A percentile compares a stretch with the other conserved stretches of the same genome.
These are phyloP conservation scores for Sinocyclocheilus anophthalmus DNA, from an alignment of 2,113 vertebrate species.

Conservation along the genomic window DNA sequence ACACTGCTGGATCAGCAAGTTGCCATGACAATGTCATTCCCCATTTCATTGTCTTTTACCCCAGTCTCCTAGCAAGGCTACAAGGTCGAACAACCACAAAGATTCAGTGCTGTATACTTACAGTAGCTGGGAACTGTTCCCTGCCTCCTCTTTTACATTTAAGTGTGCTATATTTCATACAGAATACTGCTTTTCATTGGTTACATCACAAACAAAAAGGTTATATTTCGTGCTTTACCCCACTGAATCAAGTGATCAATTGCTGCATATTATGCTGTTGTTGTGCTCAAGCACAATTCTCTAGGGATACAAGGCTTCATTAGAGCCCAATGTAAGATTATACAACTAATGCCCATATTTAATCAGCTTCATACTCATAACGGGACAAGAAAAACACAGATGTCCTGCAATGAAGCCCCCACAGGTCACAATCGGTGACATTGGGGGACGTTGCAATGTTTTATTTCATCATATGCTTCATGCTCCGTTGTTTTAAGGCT, in stretches of 20 bases:
- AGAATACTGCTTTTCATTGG: neutral
- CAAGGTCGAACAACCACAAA: slow-evolving; percentile 61
- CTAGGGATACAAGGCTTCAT: neutral
- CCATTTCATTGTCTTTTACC: slow-evolving; percentile 67
- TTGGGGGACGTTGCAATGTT: neutral
- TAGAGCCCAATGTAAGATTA: slow-evolving; percentile 24
- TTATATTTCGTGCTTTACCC: neutral
- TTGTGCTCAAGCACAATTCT: slow-evolving; percentile 6
- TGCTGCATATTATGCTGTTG: slow-evolving; percentile 4
- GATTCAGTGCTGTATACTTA: slow-evolving; percentile 37
- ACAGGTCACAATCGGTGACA: neutral
- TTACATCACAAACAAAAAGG: no score
- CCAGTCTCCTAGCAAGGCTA: slow-evolving; percentile 64
- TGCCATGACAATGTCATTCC: slow-evolving; percentile 69
- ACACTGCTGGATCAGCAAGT: slow-evolving; percentile 75
- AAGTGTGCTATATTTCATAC: no score
- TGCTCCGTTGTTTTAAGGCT: slow-evolving; percentile 25
- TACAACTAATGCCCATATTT: slow-evolving; percentile 26
- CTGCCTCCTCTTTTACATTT: neutral
- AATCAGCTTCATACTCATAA: slow-evolving; percentile 7
- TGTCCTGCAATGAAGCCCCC: slow-evolving; percentile 4
- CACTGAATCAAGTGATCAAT: neutral
- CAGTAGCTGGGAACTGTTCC: neutral
- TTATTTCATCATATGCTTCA: slow-evolving; percentile 34
- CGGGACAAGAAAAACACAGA: slow-evolving; percentile 5